Evolutionary conservation across 2,888 invertebrate genomes (phyloP).

Genomic region (Eudasyphora cyanicolor): DNA sequence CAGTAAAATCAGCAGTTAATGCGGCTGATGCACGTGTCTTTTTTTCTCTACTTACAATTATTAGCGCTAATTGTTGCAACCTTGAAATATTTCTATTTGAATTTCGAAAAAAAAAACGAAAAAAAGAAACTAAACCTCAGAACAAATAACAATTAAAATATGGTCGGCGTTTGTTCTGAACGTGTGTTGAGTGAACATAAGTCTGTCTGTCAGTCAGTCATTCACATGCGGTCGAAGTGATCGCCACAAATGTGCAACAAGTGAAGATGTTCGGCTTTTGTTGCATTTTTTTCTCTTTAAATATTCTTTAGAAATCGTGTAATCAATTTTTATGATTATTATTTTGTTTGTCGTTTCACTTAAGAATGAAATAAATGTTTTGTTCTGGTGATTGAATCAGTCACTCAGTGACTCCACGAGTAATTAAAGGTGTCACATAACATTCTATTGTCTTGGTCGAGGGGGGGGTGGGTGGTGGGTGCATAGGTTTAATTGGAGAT

Average conservation of each 20-base stretch:
- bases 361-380: slow-evolving; percentile 16
- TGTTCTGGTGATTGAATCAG: slow-evolving; percentile 17
- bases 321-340: slow-evolving; percentile 32
- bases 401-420: neutral
- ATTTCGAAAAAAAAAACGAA: neutral
- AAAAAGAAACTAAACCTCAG: slow-evolving; percentile 2
- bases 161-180: neutral
- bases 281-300: slow-evolving; percentile 1
- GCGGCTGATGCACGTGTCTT: slow-evolving; percentile 54
- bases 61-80: slow-evolving; percentile 61
- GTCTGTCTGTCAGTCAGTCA: neutral
- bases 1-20: neutral
- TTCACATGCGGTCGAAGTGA: neutral
- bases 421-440: slow-evolving; percentile 50
- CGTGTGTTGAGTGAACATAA: slow-evolving; percentile 21
- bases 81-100: slow-evolving; percentile 52
- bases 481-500: neutral
- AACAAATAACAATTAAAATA: slow-evolving; percentile 1
- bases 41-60: too few species aligned
- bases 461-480: too few species aligned
- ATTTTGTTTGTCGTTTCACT: neutral
- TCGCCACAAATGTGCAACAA: neutral
- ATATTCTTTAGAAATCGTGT: slow-evolving; percentile 21
- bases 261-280: slow-evolving; percentile 9
- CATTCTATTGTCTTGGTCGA: slow-evolving; percentile 45